Conservation (phyloP, 2,888 invertebrate genomes). For the Pristionchus fissidentatus region DNA sequence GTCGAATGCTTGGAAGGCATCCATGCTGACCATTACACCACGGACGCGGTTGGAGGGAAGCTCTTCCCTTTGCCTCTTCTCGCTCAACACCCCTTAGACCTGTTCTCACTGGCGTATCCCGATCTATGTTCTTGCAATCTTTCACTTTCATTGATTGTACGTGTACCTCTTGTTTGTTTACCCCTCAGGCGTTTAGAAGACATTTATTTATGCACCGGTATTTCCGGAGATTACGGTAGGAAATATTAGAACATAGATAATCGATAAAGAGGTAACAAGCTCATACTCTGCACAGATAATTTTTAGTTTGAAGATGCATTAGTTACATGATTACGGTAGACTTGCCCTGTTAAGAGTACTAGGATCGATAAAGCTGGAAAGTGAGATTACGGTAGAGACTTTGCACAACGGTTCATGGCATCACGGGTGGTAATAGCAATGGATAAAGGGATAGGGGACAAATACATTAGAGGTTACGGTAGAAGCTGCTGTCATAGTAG, state of each 20-base stretch:
- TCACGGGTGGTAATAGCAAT: constrained; percentile 21
- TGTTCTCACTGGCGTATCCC: not conserved
- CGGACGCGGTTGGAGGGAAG: constrained; percentile 53
- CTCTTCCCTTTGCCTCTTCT: too few species aligned
- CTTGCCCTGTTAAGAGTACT: constrained; percentile 24
- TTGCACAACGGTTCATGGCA: constrained; percentile 38
- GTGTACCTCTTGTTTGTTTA: not conserved
- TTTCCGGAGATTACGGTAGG: not conserved
- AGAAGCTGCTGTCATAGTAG: constrained; percentile 16
- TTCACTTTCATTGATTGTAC: not conserved
- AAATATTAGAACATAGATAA: too few species aligned
- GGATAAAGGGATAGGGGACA: too few species aligned
- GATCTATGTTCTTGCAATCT: too few species aligned
- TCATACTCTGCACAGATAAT: not conserved
- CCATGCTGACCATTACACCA: constrained; percentile 62
- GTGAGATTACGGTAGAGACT: constrained; percentile 17
- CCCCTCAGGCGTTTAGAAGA: not conserved
- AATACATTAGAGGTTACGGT: too few species aligned
- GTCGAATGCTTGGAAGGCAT: constrained; percentile 62
- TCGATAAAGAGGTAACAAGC: not conserved
- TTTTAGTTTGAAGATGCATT: not conserved
- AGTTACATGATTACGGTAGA: not conserved
- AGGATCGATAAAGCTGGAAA: constrained; percentile 9
- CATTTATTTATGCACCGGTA: constrained; percentile 11
- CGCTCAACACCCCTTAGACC: not conserved